Percentiles rank a stretch among this genome's conserved stretches.
phyloP scores from a whole-genome alignment of 30 jellyfish, hydroid and myxozoan species.

The Morbakka virulenta region DNA sequence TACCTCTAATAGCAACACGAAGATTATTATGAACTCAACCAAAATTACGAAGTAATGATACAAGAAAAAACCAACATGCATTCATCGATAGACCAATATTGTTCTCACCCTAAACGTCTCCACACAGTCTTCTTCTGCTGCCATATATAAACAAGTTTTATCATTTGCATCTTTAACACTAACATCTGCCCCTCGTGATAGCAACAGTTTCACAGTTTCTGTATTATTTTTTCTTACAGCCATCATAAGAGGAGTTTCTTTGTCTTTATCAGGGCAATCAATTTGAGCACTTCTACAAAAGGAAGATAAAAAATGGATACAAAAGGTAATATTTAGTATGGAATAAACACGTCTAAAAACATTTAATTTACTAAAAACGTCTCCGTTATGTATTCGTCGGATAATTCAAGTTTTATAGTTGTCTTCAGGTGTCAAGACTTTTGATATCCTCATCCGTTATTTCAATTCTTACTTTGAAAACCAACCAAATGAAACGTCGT shows the following conservation, averaged over 20 bases:
- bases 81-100: no score
- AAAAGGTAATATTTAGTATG: neutral
- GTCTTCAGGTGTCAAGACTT: no score
- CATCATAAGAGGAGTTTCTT: slow-evolving; percentile 95
- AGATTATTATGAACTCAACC: no score
- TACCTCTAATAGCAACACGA: no score
- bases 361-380: no score
- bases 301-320: neutral
- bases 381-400: no score
- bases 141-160: slow-evolving; percentile 79
- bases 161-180: slow-evolving; percentile 91
- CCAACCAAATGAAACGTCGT: no score
- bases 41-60: no score
- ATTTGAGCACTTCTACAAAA: slow-evolving; percentile 78
- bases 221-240: slow-evolving; percentile 90
- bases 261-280: slow-evolving; percentile 93
- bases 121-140: slow-evolving; percentile 95
- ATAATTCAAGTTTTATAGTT: no score
- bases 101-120: slow-evolving; percentile 80
- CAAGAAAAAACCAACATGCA: no score
- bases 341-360: neutral
- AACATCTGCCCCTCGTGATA: slow-evolving; percentile 79
- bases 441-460: no score
- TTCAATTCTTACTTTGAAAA: no score
- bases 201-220: slow-evolving; percentile 64